phyloP scores from a whole-genome alignment of 92 coral and sea anemone genomes.

The Heteractis magnifica region DNA sequence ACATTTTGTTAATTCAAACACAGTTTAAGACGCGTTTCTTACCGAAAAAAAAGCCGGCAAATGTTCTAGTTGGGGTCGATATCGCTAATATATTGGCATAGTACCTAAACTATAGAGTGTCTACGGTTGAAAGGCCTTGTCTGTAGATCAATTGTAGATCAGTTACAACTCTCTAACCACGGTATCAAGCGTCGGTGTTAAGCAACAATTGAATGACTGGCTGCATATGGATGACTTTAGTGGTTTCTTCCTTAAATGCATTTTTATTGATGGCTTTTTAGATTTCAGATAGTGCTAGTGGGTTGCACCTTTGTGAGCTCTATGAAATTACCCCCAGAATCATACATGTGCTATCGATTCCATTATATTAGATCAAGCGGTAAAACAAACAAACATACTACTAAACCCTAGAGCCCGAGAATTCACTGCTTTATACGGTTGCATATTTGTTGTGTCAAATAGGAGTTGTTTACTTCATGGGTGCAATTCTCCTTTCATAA shows the following conservation, averaged over 20 bases:
- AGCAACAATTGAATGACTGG: conserved; percentile 4
- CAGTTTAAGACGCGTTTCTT: conserved; percentile 4
- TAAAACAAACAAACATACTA: neutral
- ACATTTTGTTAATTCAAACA: neutral
- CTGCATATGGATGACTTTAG: conserved; percentile 10
- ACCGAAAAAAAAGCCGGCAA: neutral
- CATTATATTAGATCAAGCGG: neutral
- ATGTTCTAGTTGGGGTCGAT: neutral
- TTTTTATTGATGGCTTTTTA: conserved; percentile 33
- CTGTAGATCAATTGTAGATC: conserved; percentile 3
- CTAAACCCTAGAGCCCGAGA: neutral
- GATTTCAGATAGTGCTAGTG: conserved; percentile 25
- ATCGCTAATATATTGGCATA: neutral
- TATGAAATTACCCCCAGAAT: conserved; percentile 12
- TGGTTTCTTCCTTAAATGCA: conserved; percentile 26
- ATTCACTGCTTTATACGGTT: neutral
- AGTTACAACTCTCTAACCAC: conserved; percentile 9
- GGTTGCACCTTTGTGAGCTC: conserved; percentile 10
- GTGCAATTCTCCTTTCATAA: neutral
- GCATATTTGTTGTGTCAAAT: neutral
- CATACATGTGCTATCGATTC: neutral
- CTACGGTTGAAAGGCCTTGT: conserved; percentile 5
- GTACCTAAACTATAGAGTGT: neutral
- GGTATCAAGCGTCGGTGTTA: conserved; percentile 5
- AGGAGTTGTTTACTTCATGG: neutral